Evolutionary conservation across 2,888 invertebrate genomes (phyloP).

Genomic region (Dugesia japonica): DNA sequence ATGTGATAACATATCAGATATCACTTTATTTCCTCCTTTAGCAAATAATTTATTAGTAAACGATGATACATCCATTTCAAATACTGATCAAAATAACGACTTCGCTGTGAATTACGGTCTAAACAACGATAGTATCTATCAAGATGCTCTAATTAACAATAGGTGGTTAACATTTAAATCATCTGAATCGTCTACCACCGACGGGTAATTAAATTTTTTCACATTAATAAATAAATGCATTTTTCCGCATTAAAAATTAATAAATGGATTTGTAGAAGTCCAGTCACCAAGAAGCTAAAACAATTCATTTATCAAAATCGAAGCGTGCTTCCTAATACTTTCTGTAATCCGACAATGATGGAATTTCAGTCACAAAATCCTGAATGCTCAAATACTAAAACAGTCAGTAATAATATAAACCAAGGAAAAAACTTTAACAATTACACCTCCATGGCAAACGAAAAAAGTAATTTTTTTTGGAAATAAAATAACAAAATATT

Average conservation of each 20-base stretch:
- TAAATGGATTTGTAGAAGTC: not conserved
- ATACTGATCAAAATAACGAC: not conserved
- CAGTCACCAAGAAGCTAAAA: not conserved
- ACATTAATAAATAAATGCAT: too few species aligned
- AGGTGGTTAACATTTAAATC: not conserved
- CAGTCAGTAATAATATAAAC: not conserved
- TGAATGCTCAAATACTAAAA: not conserved
- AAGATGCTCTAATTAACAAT: slow-evolving; percentile 1
- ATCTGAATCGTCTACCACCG: not conserved
- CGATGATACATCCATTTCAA: not conserved
- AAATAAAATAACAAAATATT: too few species aligned
- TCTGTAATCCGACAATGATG: not conserved
- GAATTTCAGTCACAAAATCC: not conserved
- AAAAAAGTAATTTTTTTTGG: not conserved
- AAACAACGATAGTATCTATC: not conserved
- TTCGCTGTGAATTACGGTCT: not conserved
- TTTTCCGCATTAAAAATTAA: too few species aligned
- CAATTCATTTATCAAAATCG: not conserved
- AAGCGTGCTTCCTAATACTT: not conserved
- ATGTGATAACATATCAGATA: slow-evolving; percentile 15
- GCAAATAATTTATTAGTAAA: not conserved
- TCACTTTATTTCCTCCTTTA: slow-evolving; percentile 3
- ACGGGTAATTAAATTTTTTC: too few species aligned
- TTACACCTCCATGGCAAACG: not conserved
- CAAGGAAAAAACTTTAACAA: not conserved